phyloP scores from a whole-genome alignment of 2,113 vertebrate species.

The Riparia riparia region DNA sequence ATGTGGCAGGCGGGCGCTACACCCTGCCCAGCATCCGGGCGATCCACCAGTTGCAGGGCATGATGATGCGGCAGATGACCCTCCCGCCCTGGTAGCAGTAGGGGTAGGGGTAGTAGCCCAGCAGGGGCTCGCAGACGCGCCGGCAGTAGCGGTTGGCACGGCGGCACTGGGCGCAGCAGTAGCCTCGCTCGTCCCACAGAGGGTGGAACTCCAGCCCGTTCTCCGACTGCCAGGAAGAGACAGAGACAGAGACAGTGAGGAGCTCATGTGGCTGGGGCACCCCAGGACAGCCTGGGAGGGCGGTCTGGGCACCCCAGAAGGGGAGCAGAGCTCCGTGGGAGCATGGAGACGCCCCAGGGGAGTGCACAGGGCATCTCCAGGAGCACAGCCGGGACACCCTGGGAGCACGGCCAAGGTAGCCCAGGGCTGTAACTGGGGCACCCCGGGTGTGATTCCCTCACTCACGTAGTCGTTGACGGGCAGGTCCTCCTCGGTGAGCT shows the following conservation, averaged over 20 bases:
- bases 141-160: constrained; percentile 90
- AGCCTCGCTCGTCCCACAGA: constrained; percentile 89
- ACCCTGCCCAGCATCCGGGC: constrained; percentile 93
- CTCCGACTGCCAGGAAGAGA: constrained; percentile 81
- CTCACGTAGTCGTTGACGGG: constrained; percentile 83
- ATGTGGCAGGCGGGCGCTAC: constrained; percentile 17
- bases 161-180: constrained; percentile 91
- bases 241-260: accelerated
- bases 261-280: accelerated
- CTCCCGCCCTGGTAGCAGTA: constrained; percentile 95
- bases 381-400: accelerated
- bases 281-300: neutral
- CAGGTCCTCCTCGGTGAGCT: constrained; percentile 80
- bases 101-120: constrained; percentile 91
- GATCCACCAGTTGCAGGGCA: constrained; percentile 99
- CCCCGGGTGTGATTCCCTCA: neutral
- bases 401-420: accelerated
- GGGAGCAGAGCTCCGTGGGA: neutral
- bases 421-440: neutral
- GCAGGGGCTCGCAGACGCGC: constrained; percentile 89
- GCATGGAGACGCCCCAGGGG: accelerated
- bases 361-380: neutral
- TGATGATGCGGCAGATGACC: constrained; percentile 93
- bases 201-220: constrained; percentile 89
- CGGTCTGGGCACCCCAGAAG: no score